A percentile compares a stretch with the other conserved stretches of the same genome.
These are phyloP conservation scores for Oncorhynchus tshawytscha DNA, from an alignment of 2,113 vertebrate species.

Conservation along the genomic window DNA sequence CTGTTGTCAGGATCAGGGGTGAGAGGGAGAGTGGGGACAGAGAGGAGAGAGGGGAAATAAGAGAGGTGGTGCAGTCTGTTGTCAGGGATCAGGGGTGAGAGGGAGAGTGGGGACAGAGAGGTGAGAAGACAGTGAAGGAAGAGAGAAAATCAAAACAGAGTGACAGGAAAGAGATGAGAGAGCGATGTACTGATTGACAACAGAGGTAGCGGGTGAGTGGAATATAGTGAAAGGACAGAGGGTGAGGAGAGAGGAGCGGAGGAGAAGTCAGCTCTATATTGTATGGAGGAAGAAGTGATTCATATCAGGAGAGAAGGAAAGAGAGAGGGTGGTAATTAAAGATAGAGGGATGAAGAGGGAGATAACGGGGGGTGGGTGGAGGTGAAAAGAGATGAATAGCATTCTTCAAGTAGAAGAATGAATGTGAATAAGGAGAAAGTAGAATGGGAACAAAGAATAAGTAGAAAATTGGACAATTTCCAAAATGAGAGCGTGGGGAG, in stretches of 20 bases:
- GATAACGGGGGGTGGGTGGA: constrained; percentile 21
- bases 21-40: background rate
- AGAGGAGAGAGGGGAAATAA: background rate
- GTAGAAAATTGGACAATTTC: background rate
- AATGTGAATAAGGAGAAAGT: background rate
- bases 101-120: background rate
- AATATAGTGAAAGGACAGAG: constrained; percentile 11
- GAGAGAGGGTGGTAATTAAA: constrained; percentile 29
- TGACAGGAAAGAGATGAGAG: constrained; percentile 33
- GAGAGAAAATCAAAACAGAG: constrained; percentile 28
- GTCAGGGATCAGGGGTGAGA: background rate
- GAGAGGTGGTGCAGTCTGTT: no score
- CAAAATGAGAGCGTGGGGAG: no score
- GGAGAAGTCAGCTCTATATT: constrained; percentile 14
- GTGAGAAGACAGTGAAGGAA: background rate
- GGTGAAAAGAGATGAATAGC: constrained; percentile 12
- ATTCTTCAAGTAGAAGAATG: background rate
- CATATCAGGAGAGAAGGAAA: background rate
- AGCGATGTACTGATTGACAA: constrained; percentile 31
- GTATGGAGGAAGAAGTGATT: constrained; percentile 11
- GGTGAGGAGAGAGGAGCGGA: background rate
- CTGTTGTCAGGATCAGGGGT: background rate
- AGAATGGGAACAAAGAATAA: background rate
- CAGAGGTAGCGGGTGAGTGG: constrained; percentile 4
- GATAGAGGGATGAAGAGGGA: constrained; percentile 4